Conservation (phyloP, 2,888 invertebrate genomes). For the Noctua fimbriata region DNA sequence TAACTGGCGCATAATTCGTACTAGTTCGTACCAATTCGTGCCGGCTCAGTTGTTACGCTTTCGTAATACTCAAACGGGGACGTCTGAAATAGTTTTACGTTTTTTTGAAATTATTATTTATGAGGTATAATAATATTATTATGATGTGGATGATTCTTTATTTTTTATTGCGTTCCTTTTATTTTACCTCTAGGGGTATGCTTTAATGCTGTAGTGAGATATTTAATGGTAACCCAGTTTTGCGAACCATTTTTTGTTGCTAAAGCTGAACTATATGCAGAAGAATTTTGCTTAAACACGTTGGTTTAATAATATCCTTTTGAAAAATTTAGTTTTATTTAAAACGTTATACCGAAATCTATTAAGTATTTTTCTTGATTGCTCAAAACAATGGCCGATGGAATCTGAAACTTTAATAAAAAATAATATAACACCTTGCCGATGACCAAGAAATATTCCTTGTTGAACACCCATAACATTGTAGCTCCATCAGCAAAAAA, state of each 20-base stretch:
- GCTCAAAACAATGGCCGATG: neutral
- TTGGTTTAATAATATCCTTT: neutral
- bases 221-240: neutral
- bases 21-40: conserved; percentile 37
- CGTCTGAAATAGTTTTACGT: conserved; percentile 55
- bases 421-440: neutral
- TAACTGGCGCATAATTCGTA: conserved; percentile 55
- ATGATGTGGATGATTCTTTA: conserved; percentile 32
- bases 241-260: neutral
- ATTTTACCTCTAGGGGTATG: conserved; percentile 15
- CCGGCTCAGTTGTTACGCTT: conserved; percentile 39
- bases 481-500: conserved; percentile 22
- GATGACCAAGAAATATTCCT: conserved; percentile 14
- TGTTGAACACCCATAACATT: conserved; percentile 12
- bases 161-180: conserved; percentile 35
- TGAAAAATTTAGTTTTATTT: neutral
- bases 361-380: neutral
- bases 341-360: no score
- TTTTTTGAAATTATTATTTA: conserved; percentile 64
- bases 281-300: neutral
- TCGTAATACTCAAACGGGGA: conserved; percentile 59
- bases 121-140: conserved; percentile 44
- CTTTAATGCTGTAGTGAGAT: neutral
- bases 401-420: neutral
- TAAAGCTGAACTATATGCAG: neutral